Conservation (phyloP, 37 sponge, comb jelly and placozoan species). For the Cladorhizidae sp. region DNA sequence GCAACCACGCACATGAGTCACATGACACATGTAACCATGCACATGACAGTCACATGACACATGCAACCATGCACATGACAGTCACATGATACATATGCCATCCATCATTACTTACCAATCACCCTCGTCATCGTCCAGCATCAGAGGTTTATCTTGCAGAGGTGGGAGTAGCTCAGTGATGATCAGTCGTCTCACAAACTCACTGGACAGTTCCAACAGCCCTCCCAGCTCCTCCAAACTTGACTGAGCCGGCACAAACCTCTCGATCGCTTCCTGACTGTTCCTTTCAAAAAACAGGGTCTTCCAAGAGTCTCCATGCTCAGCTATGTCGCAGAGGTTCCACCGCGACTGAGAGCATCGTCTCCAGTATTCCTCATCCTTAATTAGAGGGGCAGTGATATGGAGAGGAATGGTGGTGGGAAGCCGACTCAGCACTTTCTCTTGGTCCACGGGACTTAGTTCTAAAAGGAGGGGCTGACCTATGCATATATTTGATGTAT, state of each 20-base stretch:
- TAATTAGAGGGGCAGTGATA: constrained; percentile 80
- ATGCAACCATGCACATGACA: neutral
- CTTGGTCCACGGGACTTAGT: constrained; percentile 69
- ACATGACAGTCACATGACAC: no score
- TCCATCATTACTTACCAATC: constrained; percentile 44
- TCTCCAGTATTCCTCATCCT: constrained; percentile 91
- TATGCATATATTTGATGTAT: neutral
- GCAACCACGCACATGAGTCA: no score
- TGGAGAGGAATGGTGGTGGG: constrained; percentile 76
- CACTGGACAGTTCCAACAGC: constrained; percentile 66
- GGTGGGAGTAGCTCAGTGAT: constrained; percentile 83
- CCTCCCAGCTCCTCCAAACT: constrained; percentile 67
- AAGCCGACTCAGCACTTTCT: constrained; percentile 67
- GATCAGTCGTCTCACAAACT: constrained; percentile 69
- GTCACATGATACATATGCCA: neutral
- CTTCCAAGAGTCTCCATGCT: constrained; percentile 86
- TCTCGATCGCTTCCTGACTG: constrained; percentile 79
- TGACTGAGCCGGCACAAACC: constrained; percentile 74
- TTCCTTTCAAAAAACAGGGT: constrained; percentile 94
- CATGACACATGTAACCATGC: no score
- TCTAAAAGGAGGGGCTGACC: constrained; percentile 84
- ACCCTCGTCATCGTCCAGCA: constrained; percentile 55
- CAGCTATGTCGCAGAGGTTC: constrained; percentile 78
- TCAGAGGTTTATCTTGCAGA: constrained; percentile 30
- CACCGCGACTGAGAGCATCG: constrained; percentile 83